A percentile compares a stretch with the other conserved stretches of the same genome.
Conservation (phyloP, 1,140 invertebrate genomes). For the Stegodyphus mimosarum region DNA sequence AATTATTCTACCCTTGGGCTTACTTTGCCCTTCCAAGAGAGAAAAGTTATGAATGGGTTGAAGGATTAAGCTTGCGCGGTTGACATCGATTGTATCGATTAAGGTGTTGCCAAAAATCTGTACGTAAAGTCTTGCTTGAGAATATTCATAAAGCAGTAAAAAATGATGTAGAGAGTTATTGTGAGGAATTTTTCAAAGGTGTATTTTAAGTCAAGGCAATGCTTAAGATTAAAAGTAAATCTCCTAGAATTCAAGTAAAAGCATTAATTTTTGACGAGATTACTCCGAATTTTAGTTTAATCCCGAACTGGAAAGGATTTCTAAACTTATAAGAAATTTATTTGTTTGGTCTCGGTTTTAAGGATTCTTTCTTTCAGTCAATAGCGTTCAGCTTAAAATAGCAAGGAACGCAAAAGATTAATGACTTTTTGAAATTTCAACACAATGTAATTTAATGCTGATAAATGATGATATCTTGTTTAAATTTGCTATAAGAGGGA, state of each 20-base stretch:
- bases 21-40: not conserved
- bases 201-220: not conserved
- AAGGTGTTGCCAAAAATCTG: slow-evolving; percentile 3
- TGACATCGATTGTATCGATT: slow-evolving; percentile 18
- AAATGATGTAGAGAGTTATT: not conserved
- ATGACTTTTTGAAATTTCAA: no score
- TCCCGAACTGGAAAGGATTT: no score
- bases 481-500: no score
- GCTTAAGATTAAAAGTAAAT: not conserved
- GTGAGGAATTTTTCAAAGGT: not conserved
- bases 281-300: no score
- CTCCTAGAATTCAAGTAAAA: not conserved
- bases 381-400: no score
- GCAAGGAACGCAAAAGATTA: no score
- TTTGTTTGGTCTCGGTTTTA: no score
- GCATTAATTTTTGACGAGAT: no score
- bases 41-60: slow-evolving; percentile 37
- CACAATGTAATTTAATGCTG: no score
- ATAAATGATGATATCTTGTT: no score
- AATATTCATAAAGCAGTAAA: not conserved
- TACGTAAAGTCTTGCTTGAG: not conserved
- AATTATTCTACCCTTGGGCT: slow-evolving; percentile 29
- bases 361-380: no score
- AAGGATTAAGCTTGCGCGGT: slow-evolving; percentile 23
- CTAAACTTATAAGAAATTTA: no score